A percentile compares a stretch with the other conserved stretches of the same genome.
Evolutionary conservation across 2,113 vertebrate genomes (phyloP).

Genomic region (Stictonetta naevosa): DNA sequence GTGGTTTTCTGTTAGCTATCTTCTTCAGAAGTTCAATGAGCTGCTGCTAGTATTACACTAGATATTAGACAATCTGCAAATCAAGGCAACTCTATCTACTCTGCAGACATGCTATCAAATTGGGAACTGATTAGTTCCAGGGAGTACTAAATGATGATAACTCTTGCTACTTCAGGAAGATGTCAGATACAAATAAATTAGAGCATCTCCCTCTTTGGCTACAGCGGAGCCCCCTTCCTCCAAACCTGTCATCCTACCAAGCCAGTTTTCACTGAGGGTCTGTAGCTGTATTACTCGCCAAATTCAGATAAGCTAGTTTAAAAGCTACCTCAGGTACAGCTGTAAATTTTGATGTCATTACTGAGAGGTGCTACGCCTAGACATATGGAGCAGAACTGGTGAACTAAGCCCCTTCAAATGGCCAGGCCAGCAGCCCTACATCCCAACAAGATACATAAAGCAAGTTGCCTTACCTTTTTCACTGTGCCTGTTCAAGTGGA

Average conservation of each 20-base stretch:
- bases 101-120: neutral
- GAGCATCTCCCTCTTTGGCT: neutral
- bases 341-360: neutral
- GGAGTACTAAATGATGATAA: neutral
- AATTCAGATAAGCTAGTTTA: neutral
- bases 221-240: neutral
- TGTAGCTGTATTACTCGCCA: neutral
- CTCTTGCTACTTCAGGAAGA: neutral
- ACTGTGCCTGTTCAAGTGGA: conserved; percentile 73
- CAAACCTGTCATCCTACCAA: neutral
- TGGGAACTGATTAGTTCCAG: neutral
- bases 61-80: neutral
- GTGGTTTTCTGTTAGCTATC: neutral
- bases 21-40: neutral
- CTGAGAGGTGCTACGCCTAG: neutral
- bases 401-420: neutral
- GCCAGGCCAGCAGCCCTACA: neutral
- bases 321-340: neutral
- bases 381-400: neutral
- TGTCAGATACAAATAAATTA: neutral
- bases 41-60: neutral
- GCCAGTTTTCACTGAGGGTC: neutral
- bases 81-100: neutral
- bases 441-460: neutral
- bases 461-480: conserved; percentile 82